Evolutionary conservation across 2,797 vertebrate genomes (phyloP), one percentile per base, ranked within the genome.

Genomic region (Cetoscarus ocellatus): DNA sequence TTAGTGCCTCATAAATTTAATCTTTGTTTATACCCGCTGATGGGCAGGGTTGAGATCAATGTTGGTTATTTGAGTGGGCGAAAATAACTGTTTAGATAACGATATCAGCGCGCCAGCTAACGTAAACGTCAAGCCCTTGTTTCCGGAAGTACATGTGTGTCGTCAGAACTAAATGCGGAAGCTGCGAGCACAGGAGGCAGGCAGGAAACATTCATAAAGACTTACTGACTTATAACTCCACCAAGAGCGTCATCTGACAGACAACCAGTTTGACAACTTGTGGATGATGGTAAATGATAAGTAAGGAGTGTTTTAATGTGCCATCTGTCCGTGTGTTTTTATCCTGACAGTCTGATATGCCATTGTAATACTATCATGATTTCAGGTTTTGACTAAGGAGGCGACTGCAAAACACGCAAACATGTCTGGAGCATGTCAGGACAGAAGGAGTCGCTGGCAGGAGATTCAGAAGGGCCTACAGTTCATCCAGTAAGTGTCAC

Each of bases 381-480:
- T 92, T 49, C 86, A 97, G 96, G 91, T 93, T 87, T 87, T 90
- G 86, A 81, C 51, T 69, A 49, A 73, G 85, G 90, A 91, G 87
- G 82, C 91, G 87, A 80, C 87, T 91, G 49, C 88, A 90, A 86
- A 71, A 86, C 63, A 90, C 79, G 88, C 84, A 91, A 97, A 93
- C 94, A 99, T 99, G 98, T 98, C 97, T 79, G 93, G 89, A 91
- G 93, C 88, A 76, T 93, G 93, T 18, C 95, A 95, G 91, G 96
- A 97, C 92, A 95, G 97, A 92, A 95, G 93, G 70, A 93, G 87
- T 85, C 96, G 98, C 79, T 97, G 96, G 93, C 96, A 97, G 85
- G 95, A 95, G 85, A 99, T 99, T 86, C 96, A 97, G 88, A 96
- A 97, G 86, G 98, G 97, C 73, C 91, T 99, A 14, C 96, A 96